Evolutionary conservation across 2,113 vertebrate genomes (phyloP), one percentile per base, ranked within the genome.

Genomic region (Oryzias celebensis): DNA sequence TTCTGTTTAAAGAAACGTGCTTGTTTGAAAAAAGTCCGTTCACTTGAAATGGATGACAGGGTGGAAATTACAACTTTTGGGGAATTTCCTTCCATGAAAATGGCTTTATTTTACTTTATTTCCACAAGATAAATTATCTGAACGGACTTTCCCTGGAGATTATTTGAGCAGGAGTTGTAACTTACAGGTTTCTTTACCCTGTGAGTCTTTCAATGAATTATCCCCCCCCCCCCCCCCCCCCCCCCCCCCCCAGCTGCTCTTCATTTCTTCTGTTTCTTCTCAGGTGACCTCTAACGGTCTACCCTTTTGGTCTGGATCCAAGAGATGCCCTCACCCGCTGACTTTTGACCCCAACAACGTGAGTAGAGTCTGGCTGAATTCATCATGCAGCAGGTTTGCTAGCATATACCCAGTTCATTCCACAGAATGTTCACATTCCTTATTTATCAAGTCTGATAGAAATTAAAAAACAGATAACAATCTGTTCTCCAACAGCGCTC

Each of bases 231-330:
- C 1, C 31, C 7, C 31, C 31, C 31, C 31, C 7, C 31, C 31
- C 31, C n/a, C n/a, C n/a, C n/a, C n/a, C n/a, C n/a, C n/a, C n/a
- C 50, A 58, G 43, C 42, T 59, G 5, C 56, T 52, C 22, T 60
- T 64, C 5, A n/a, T 4, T 62, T 63, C 22, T 24, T 49, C 22
- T 68, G 53, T 14, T 52, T 58, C 53, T 82, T n/a, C 26, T 26
- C 69, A 95, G 94, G 63, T 90, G 74, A 90, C 80, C 73, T 78
- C 71, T 36, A 81, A 82, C 0, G 91, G 92, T 60, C 83, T 93
- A 14, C 88, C 78, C 17, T 95, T 95, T 83, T 95, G 94, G 94
- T 73, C 87, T 17, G 92, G 89, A 63, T 68, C 90, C 65, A 94
- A 89, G 87, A 91, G 71, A 66, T 94, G 94, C 76, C 94, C 94